These are phyloP conservation scores for Bothrops jararaca DNA, from an alignment of 2,113 vertebrate species.

Conservation along the genomic window DNA sequence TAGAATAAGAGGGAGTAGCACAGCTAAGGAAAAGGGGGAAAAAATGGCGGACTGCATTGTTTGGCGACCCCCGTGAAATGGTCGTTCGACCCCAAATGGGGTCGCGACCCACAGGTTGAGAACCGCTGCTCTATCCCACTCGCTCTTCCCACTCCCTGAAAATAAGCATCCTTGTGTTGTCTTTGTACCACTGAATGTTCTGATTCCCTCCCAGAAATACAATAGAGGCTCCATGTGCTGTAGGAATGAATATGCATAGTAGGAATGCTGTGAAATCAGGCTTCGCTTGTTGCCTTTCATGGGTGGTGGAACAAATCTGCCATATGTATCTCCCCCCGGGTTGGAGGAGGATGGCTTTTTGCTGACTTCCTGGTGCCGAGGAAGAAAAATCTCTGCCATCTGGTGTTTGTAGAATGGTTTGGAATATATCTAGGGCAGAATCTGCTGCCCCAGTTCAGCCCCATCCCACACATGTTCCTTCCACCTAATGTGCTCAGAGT, in stretches of 20 bases:
- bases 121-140: not conserved
- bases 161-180: not conserved
- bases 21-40: no score
- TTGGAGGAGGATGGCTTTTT: not conserved
- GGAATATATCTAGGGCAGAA: not conserved
- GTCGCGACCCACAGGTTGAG: no score
- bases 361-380: not conserved
- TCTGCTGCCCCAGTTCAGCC: not conserved
- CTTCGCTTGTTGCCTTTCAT: not conserved
- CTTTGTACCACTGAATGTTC: not conserved
- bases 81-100: no score
- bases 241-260: not conserved
- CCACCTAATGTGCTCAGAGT: no score
- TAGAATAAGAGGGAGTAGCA: no score
- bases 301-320: not conserved
- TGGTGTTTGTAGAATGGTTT: not conserved
- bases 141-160: not conserved
- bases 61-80: no score
- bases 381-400: not conserved
- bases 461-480: not conserved
- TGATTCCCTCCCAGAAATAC: not conserved
- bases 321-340: not conserved
- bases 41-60: no score
- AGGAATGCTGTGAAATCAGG: not conserved
- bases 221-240: not conserved